Evolutionary conservation across 2,113 vertebrate genomes (phyloP).

Genomic region (Nyctereutes procyonoides): DNA sequence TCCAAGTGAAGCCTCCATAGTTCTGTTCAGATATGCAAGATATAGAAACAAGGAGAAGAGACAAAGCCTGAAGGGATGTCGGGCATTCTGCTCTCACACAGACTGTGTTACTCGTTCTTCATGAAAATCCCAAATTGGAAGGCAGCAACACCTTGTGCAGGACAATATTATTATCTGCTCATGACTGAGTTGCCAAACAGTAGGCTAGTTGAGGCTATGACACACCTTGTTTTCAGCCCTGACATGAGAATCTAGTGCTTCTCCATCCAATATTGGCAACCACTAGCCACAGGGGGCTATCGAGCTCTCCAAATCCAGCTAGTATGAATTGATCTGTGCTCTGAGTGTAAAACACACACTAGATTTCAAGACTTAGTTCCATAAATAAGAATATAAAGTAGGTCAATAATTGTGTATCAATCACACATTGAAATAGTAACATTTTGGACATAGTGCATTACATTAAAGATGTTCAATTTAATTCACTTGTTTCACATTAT

Average conservation of each 20-base stretch:
- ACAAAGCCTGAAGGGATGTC: not conserved
- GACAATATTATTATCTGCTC: not conserved
- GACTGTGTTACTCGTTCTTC: not conserved
- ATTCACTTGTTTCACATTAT: not conserved
- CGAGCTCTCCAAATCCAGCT: not conserved
- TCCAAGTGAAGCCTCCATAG: fast-evolving
- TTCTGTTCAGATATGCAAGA: not conserved
- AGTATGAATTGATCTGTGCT: not conserved
- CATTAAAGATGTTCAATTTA: not conserved
- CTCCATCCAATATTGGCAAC: not conserved
- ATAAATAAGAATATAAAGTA: not conserved
- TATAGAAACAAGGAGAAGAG: not conserved
- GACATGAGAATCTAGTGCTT: not conserved
- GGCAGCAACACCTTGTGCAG: not conserved
- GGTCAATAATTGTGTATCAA: not conserved
- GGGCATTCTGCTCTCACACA: not conserved
- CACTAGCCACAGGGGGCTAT: not conserved
- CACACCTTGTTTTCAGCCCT: not conserved
- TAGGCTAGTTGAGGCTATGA: not conserved
- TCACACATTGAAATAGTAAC: not conserved
- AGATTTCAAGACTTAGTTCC: not conserved
- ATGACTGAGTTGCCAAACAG: not conserved
- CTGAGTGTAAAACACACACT: not conserved
- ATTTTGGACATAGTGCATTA: not conserved
- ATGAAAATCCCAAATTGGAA: not conserved